Base-by-base conservation (phyloP, 2,797 vertebrate species). In the Sebastes variabilis region DNA sequence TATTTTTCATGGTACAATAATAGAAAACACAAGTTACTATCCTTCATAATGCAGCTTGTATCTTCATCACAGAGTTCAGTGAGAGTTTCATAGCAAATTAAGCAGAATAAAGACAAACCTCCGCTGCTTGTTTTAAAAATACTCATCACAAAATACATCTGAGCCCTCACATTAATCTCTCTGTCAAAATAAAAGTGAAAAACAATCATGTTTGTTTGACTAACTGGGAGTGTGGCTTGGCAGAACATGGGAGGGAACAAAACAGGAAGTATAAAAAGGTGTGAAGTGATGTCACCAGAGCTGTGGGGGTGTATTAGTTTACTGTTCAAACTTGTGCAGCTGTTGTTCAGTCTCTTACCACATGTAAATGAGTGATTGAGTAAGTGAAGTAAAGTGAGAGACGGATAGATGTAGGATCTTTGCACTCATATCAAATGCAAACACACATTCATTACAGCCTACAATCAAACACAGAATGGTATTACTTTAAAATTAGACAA, bases 201-300 rank as follows among this genome's bases (percentile, higher is more conserved):
- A 77, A 72, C 7, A n/a, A 20, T 34, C 5, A 6, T 4, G 20
- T 79, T 54, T 73, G 65, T 77, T 25, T 80, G 75, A 55, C 42
- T 46, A 54, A 42, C 34, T 60, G 9, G 30, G 9, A 66, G 64
- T 66, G 81, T 27, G 59, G 54, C 18, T 20, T 24, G 42, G 54
- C 30, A 59, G 60, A 61, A 77, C 18, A 49, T 24, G 5, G 8
- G 34, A 18, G 6, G 20, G 4, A 22, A 24, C 11, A 58, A 75
- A 81, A 83, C 29, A 77, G 79, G 78, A 89, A 88, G 79, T 79
- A 38, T 14, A 77, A 72, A 70, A 88, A 88, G 73, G 80, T 90
- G 86, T 79, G 25, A 85, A 32, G 70, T 66, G 42, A 75, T 55
- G 16, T 66, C 32, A 12, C 25, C 10, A 20, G 36, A 66, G 65